Conservation (phyloP, 2,888 invertebrate genomes). For the Hymenopus coronatus region DNA sequence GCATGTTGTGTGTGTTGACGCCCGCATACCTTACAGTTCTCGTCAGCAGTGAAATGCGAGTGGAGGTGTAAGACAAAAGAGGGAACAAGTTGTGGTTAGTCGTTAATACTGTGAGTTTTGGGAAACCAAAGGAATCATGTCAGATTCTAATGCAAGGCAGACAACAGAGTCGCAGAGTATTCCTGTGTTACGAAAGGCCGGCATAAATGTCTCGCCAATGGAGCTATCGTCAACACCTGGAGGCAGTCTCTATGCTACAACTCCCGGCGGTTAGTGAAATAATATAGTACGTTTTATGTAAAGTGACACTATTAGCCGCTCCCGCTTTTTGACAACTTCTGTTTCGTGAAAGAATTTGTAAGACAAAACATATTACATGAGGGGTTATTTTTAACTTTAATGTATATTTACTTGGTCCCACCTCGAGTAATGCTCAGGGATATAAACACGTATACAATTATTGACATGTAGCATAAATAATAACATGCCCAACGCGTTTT, state of each 20-base stretch:
- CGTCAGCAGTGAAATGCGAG: background rate
- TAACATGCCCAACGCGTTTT: too few species aligned
- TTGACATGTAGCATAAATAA: too few species aligned
- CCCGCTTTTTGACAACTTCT: too few species aligned
- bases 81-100: background rate
- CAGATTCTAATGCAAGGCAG: background rate
- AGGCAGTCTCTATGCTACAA: background rate
- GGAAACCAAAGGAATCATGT: background rate
- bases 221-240: background rate
- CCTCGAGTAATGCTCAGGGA: too few species aligned
- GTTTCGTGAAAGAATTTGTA: too few species aligned
- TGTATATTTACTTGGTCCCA: too few species aligned
- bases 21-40: too few species aligned
- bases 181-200: background rate
- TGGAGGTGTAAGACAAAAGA: background rate
- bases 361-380: too few species aligned
- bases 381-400: too few species aligned
- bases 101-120: background rate
- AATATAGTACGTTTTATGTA: background rate
- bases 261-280: background rate
- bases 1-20: too few species aligned
- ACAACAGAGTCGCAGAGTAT: background rate
- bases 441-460: too few species aligned
- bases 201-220: background rate
- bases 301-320: too few species aligned